These are phyloP conservation scores for Meiosimyza decipiens DNA, from an alignment of 2,888 invertebrate species.

Conservation along the genomic window DNA sequence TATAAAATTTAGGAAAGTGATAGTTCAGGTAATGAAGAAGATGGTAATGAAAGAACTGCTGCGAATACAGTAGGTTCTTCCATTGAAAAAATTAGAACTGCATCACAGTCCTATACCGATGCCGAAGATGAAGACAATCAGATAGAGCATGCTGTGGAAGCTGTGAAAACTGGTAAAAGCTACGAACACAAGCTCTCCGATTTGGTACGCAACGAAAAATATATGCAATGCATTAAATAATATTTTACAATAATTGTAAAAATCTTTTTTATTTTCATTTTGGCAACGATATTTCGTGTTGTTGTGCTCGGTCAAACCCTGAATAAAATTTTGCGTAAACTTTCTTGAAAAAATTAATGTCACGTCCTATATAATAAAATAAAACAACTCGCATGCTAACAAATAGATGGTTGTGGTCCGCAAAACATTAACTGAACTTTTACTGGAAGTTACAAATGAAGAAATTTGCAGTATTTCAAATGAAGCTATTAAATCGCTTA, in stretches of 20 bases:
- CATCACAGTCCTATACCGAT: not conserved
- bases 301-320: slow-evolving; percentile 14
- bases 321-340: not conserved
- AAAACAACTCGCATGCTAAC: slow-evolving; percentile 9
- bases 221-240: slow-evolving; percentile 25
- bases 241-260: slow-evolving; percentile 38
- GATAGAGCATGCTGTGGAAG: not conserved
- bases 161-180: slow-evolving; percentile 47
- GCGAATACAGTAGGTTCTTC: not conserved
- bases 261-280: slow-evolving; percentile 42
- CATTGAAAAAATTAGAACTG: not conserved
- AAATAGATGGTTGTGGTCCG: slow-evolving; percentile 87
- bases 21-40: slow-evolving; percentile 58
- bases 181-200: slow-evolving; percentile 61
- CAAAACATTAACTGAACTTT: slow-evolving; percentile 89
- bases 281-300: slow-evolving; percentile 30
- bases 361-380: not conserved
- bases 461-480: slow-evolving; percentile 86
- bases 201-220: slow-evolving; percentile 57
- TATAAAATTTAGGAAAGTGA: slow-evolving; percentile 60
- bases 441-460: slow-evolving; percentile 92
- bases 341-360: slow-evolving; percentile 3
- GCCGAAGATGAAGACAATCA: slow-evolving; percentile 19
- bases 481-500: slow-evolving; percentile 85
- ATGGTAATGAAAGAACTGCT: slow-evolving; percentile 69